These are phyloP conservation scores for Leucozona laternaria DNA, from an alignment of 2,888 invertebrate species.

Conservation along the genomic window DNA sequence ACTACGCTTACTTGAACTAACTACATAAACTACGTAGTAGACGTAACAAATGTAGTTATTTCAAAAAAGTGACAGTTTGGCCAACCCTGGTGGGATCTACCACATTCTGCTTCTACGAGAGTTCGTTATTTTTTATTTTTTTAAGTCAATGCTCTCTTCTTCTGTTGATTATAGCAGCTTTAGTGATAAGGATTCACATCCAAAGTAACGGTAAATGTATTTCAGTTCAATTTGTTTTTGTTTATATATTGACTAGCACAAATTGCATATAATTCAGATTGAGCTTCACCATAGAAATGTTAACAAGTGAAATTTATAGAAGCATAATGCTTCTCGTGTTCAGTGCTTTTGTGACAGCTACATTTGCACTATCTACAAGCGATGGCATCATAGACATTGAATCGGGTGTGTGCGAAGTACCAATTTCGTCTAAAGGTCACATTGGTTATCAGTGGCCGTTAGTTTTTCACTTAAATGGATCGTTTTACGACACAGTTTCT, in stretches of 20 bases:
- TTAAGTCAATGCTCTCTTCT: too few species aligned
- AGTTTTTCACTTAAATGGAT: slow-evolving; percentile 71
- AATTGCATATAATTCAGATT: slow-evolving; percentile 64
- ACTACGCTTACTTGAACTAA: too few species aligned
- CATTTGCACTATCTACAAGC: slow-evolving; percentile 7
- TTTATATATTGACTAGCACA: slow-evolving; percentile 62
- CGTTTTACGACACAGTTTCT: slow-evolving; percentile 56
- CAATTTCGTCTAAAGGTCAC: slow-evolving; percentile 67
- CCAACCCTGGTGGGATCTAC: too few species aligned
- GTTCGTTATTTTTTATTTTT: too few species aligned
- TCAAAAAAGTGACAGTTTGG: too few species aligned
- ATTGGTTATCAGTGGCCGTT: slow-evolving; percentile 77
- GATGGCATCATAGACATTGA: not conserved
- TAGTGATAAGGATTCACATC: too few species aligned
- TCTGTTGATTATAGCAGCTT: too few species aligned
- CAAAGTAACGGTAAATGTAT: too few species aligned
- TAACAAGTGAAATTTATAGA: slow-evolving; percentile 52
- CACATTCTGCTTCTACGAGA: too few species aligned
- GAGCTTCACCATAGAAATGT: slow-evolving; percentile 61
- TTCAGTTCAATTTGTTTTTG: not conserved
- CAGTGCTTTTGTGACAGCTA: slow-evolving; percentile 24
- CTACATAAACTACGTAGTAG: too few species aligned
- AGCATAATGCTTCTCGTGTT: slow-evolving; percentile 41
- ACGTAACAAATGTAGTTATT: too few species aligned
- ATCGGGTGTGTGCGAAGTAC: slow-evolving; percentile 63